A percentile compares a stretch with the other conserved stretches of the same genome.
These are phyloP conservation scores for Bufotes viridis DNA, from an alignment of 2,797 vertebrate genomes.

Conservation along the genomic window DNA sequence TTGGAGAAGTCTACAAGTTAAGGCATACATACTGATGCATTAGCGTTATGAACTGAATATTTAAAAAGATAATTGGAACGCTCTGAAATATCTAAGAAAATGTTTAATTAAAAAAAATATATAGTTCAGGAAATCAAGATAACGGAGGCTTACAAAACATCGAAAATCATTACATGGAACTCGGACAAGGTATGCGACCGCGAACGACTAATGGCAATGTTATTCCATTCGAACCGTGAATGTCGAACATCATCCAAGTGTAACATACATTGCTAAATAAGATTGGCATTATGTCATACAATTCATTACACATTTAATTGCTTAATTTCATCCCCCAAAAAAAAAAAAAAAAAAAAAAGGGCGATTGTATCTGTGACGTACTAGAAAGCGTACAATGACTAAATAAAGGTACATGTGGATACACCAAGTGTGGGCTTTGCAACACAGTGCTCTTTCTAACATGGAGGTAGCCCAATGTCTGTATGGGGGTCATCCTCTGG, in stretches of 20 bases:
- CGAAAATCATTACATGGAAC: conserved; percentile 76
- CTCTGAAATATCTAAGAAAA: conserved; percentile 78
- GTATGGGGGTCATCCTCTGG: conserved; percentile 75
- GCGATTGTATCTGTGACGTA: conserved; percentile 73
- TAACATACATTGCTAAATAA: conserved; percentile 75
- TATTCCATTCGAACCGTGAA: conserved; percentile 73
- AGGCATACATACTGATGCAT: conserved; percentile 92
- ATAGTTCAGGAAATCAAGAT: conserved; percentile 72
- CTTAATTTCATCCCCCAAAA: conserved; percentile 70
- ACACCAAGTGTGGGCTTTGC: conserved; percentile 52
- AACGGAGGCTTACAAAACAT: conserved; percentile 72
- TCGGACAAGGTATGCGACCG: conserved; percentile 83
- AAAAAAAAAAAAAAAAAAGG: conserved; percentile 70
- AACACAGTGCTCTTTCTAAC: conserved; percentile 63
- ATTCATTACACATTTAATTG: conserved; percentile 74
- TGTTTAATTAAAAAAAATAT: conserved; percentile 72
- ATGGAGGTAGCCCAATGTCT: conserved; percentile 72
- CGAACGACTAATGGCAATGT: conserved; percentile 79
- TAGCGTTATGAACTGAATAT: conserved; percentile 80
- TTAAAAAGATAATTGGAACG: conserved; percentile 79
- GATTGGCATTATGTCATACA: conserved; percentile 72
- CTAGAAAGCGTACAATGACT: conserved; percentile 70
- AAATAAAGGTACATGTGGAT: conserved; percentile 65
- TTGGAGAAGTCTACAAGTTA: conserved; percentile 87
- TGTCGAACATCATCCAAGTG: conserved; percentile 74